Conservation (phyloP, 2,888 invertebrate species). For the Cheilosia grossa region DNA sequence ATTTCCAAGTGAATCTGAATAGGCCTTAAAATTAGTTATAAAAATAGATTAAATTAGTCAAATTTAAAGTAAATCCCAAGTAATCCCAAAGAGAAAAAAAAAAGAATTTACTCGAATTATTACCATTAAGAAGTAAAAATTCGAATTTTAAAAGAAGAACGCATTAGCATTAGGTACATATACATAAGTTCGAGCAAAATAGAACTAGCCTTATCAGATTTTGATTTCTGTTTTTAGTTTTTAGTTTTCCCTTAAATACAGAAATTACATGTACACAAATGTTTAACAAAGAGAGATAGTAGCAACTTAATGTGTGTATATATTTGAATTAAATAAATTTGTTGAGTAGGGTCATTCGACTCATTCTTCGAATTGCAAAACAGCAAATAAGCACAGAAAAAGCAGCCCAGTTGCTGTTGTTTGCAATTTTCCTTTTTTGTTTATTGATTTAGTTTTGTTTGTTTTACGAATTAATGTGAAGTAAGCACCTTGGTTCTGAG, state of each 20-base stretch:
- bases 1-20: conserved; percentile 2
- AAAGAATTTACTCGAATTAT: not conserved
- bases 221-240: not conserved
- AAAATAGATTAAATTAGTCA: not conserved
- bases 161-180: conserved; percentile 21
- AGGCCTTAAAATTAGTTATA: conserved; percentile 6
- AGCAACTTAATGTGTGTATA: conserved; percentile 8
- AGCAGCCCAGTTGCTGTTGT: conserved; percentile 29
- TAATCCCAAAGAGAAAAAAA: conserved; percentile 3
- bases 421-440: conserved; percentile 2
- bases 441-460: conserved; percentile 17
- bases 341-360: conserved; percentile 3
- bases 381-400: conserved; percentile 30
- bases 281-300: conserved; percentile 10
- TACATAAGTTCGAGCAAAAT: conserved; percentile 31
- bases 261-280: conserved; percentile 17
- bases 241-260: conserved; percentile 2
- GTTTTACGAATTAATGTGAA: conserved; percentile 46
- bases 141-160: conserved; percentile 6
- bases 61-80: not conserved
- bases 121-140: conserved; percentile 12
- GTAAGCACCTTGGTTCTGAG: conserved; percentile 80
- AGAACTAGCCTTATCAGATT: conserved; percentile 5
- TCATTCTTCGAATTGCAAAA: conserved; percentile 17
- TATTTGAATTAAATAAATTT: not conserved